phyloP scores from a whole-genome alignment of 2,113 vertebrate species.

The Ptychochromis oligacanthus region DNA sequence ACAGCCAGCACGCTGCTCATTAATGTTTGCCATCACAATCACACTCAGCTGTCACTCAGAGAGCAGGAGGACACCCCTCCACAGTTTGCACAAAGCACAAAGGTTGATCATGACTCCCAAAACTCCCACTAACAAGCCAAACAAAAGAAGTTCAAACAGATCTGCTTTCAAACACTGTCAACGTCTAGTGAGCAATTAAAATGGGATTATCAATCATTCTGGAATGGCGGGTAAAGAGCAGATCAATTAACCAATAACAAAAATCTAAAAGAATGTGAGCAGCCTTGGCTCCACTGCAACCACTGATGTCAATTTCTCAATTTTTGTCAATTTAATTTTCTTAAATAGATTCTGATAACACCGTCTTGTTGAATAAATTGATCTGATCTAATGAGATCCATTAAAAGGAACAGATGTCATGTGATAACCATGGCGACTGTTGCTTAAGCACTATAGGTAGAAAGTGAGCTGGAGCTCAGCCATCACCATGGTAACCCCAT shows the following conservation, averaged over 20 bases:
- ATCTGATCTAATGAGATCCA: constrained; percentile 59
- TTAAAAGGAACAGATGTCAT: constrained; percentile 70
- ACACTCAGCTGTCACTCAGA: constrained; percentile 42
- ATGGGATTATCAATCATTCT: neutral
- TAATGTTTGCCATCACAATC: constrained; percentile 48
- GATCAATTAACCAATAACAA: neutral
- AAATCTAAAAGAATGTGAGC: neutral
- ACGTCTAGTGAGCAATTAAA: neutral
- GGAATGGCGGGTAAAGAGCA: neutral
- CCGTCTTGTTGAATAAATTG: constrained; percentile 46
- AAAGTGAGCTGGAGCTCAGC: constrained; percentile 60
- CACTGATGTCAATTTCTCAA: neutral
- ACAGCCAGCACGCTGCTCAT: constrained; percentile 25
- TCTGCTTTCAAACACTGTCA: neutral
- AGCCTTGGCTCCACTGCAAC: neutral
- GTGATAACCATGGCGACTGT: constrained; percentile 70
- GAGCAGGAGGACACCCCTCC: constrained; percentile 23
- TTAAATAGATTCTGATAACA: constrained; percentile 23
- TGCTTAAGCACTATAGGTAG: constrained; percentile 73
- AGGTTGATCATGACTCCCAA: constrained; percentile 27
- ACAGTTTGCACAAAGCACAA: neutral
- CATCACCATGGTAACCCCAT: constrained; percentile 77
- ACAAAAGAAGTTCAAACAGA: neutral
- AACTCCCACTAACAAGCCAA: constrained; percentile 20
- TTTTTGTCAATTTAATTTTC: constrained; percentile 31